A percentile compares a stretch with the other conserved stretches of the same genome.
Evolutionary conservation across 2,113 vertebrate genomes (phyloP).

Genomic region (Epinephelus fuscoguttatus): DNA sequence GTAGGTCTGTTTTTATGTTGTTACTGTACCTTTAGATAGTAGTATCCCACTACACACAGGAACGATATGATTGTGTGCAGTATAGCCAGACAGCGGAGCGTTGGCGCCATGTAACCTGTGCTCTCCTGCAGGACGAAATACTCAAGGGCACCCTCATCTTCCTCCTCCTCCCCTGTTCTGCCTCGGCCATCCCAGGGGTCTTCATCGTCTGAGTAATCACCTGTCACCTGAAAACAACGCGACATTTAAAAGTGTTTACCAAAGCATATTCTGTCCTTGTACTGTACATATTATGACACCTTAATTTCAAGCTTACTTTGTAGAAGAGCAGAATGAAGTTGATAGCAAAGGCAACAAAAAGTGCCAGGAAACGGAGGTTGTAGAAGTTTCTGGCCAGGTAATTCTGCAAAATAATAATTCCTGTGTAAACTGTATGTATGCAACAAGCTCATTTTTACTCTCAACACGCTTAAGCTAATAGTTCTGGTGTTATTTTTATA

Average conservation of each 20-base stretch:
- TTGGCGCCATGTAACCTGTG: constrained; percentile 97
- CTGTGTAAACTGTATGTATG: not conserved
- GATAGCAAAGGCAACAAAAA: constrained; percentile 98
- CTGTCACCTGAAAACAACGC: constrained; percentile 89
- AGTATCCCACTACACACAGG: constrained; percentile 97
- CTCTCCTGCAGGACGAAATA: constrained; percentile 98
- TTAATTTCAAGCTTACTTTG: constrained; percentile 87
- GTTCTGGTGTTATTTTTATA: not conserved
- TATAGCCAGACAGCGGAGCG: constrained; percentile 91
- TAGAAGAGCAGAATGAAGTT: constrained; percentile 99
- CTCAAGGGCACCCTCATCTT: constrained; percentile 91
- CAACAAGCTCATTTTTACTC: not conserved
- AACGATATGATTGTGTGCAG: constrained; percentile 97
- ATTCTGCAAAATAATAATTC: constrained; percentile 85
- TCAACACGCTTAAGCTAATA: not conserved
- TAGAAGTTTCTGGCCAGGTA: constrained; percentile 99
- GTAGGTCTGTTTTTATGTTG: not conserved
- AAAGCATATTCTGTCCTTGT: not conserved
- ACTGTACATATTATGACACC: not conserved
- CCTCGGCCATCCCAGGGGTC: constrained; percentile 92
- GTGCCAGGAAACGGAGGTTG: constrained; percentile 96
- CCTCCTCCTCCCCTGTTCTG: constrained; percentile 87
- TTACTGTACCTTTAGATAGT: constrained; percentile 92
- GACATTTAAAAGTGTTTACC: not conserved
- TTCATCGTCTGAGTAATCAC: constrained; percentile 92